phyloP scores from a whole-genome alignment of 2,797 vertebrate genomes.

The Neomorphus geoffroyi region DNA sequence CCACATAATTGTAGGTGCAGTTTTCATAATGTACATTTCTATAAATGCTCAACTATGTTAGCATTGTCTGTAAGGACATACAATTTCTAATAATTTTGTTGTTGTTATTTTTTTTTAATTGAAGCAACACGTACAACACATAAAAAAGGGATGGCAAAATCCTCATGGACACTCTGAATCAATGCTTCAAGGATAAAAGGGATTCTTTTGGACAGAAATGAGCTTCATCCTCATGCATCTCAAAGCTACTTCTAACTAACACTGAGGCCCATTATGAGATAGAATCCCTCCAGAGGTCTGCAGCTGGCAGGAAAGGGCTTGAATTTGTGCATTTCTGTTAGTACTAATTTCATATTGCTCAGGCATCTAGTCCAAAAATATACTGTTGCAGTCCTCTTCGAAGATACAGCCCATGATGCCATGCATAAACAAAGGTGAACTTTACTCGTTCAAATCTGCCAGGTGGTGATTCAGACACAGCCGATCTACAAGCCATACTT shows the following conservation, averaged over 20 bases:
- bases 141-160: not conserved
- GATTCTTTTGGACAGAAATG: not conserved
- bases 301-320: not conserved
- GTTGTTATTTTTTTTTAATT: not conserved
- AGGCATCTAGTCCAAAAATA: not conserved
- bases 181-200: not conserved
- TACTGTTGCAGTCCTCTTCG: not conserved
- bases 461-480: not conserved
- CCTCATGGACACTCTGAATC: not conserved
- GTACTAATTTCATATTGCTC: not conserved
- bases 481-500: not conserved
- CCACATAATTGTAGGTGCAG: slow-evolving; percentile 1
- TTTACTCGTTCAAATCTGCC: not conserved
- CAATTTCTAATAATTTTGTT: slow-evolving; percentile 17
- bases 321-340: not conserved
- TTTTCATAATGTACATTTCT: not conserved
- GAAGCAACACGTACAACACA: not conserved
- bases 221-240: not conserved
- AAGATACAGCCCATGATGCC: not conserved
- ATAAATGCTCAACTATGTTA: not conserved
- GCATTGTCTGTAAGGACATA: not conserved
- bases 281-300: not conserved
- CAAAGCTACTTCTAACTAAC: not conserved
- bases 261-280: not conserved
- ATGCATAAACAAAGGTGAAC: not conserved